Evolutionary conservation across 2,113 vertebrate genomes (phyloP), one percentile per base, ranked within the genome.

Genomic region (Planiliza haematocheilus): DNA sequence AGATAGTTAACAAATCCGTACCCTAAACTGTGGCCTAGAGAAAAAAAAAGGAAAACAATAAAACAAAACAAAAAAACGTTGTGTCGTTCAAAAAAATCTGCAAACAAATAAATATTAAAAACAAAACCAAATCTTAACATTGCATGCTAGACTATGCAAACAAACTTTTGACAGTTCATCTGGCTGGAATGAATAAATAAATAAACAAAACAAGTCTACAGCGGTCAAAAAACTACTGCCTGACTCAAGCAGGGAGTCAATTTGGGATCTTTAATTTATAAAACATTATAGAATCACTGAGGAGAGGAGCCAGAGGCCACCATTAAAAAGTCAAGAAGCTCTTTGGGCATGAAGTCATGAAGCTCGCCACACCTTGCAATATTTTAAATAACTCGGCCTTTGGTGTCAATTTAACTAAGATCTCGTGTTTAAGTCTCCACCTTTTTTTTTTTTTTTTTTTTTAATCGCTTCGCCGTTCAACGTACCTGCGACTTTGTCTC

Each of bases 1-100:
- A 99, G 95, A 36, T 99, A 99, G 95, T 99, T 99, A 94, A 99
- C 97, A 86, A 99, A 99, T 90, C 98, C 98, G 7, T 99, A 99
- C 93, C 98, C 98, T 95, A 99, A 95, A 96, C 98, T 99, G 95
- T 99, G 97, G 87, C 98, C 98, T 99, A 92, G 84, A 92, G 20
- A 88, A 93, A 93, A 95, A 90, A 94, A 93, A 92, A 92, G 88
- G 89, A 94, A 94, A 93, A 94, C 89, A 93, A 94, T 90, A 94
- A 94, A 94, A 94, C 74, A 94, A 94, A 94, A 92, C 71, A 92
- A 94, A 93, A 91, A 93, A 93, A 92, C 67, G 84, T 82, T 88
- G 82, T 88, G 86, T 89, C 79, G 89, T 84, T 93, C 49, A 90
- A 93, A 93, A 90, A 93, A 92, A 87, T 87, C 85, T 88, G 88